Percentiles rank a stretch among this genome's conserved stretches.
phyloP scores from a whole-genome alignment of 1,140 invertebrate genomes.

The Drosophila nigromelanica region DNA sequence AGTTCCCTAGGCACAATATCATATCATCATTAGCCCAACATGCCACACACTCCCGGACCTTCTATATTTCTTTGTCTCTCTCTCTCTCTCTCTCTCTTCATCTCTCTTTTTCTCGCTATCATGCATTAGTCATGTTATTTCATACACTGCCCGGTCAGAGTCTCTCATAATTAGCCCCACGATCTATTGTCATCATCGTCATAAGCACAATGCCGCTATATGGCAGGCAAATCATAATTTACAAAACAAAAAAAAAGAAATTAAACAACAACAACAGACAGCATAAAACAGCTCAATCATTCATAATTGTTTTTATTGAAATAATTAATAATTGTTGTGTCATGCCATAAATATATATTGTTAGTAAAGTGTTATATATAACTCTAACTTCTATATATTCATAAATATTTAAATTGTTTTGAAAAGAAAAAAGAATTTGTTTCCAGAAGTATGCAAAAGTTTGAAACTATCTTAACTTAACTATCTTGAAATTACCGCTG shows the following conservation, averaged over 20 bases:
- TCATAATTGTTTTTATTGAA: slow-evolving; percentile 77
- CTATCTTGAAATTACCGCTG: not conserved
- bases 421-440: slow-evolving; percentile 21
- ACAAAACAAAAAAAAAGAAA: slow-evolving; percentile 18
- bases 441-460: not conserved
- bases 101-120: slow-evolving; percentile 10
- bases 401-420: slow-evolving; percentile 39
- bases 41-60: not conserved
- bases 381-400: slow-evolving; percentile 67
- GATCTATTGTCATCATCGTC: slow-evolving; percentile 26
- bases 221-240: slow-evolving; percentile 8
- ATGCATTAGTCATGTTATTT: slow-evolving; percentile 31
- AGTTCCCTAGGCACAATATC: slow-evolving; percentile 21
- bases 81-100: not conserved
- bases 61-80: not conserved
- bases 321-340: slow-evolving; percentile 82
- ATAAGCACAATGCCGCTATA: slow-evolving; percentile 9
- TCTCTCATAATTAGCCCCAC: slow-evolving; percentile 24
- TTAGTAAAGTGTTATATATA: slow-evolving; percentile 76
- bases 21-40: slow-evolving; percentile 35
- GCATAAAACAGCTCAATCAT: slow-evolving; percentile 64
- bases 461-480: not conserved
- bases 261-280: slow-evolving; percentile 49
- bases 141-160: slow-evolving; percentile 19
- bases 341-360: slow-evolving; percentile 83